Base-by-base conservation (phyloP, 1,140 invertebrate genomes). In the Dinoponera quadriceps region DNA sequence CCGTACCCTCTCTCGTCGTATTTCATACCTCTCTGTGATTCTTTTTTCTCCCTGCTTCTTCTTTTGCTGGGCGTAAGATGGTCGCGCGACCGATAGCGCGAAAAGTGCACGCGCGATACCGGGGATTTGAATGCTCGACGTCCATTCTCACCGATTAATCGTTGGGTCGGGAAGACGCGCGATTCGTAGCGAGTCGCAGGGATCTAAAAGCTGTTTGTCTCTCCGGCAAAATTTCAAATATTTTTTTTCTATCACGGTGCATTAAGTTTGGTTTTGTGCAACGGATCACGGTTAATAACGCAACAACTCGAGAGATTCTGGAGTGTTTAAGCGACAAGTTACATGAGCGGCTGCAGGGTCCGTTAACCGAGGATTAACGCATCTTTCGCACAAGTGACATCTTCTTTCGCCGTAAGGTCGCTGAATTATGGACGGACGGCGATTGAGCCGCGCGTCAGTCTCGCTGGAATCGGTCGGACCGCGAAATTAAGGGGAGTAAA, bases 401-500 rank as follows among this genome's bases (percentile, higher is more conserved):
- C 63, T 66, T 66, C 49, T 63, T 73, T 72, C 38, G 72, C 59
- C 84, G 74, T 88, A 88, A 88, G 55, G 69, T 88, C 80, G 38
- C 49, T 88, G 49, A 88, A 88, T 86, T 88, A 88, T 86, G 62
- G 80, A 65, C 84, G 18, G 63, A 69, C 33, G 71, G 51, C 55
- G 81, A 88, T 89, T 78, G 80, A 69, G 11, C 75, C 9, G 54
- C 49, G 63, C 55, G 33, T 25, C 59, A 48, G 62, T 22, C 62
- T 27, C 62, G 20, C 44, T 68, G 63, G 82, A 59, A 87, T 87
- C 60, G 73, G 49, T 60, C 72, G 62, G 83, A 65, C 62, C 82
- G 54, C 84, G 72, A 77, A 87, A 59, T 38, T 51, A 84, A 85
- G 78, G 73, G 83, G 84, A 87, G 84, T 89, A 88, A 88, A 89